Percentiles rank a stretch among this genome's conserved stretches.
Evolutionary conservation across 2,888 invertebrate species (phyloP).

Genomic region (Mythimna lalbum): DNA sequence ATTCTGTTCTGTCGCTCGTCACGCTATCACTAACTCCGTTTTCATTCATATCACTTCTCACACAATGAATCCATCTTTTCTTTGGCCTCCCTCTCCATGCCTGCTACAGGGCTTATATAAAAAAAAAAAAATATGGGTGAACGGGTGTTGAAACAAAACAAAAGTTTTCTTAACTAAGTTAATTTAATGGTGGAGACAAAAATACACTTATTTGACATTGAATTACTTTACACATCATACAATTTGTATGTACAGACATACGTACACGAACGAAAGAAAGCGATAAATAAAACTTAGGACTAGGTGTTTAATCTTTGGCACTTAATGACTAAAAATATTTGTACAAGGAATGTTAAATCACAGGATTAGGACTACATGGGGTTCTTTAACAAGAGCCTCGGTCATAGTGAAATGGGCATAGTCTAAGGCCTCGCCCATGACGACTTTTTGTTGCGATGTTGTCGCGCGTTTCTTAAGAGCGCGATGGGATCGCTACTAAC

Average conservation of each 20-base stretch:
- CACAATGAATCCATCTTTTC: too few species aligned
- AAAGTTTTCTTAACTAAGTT: slow-evolving; percentile 51
- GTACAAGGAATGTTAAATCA: slow-evolving; percentile 30
- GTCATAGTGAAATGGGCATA: not conserved
- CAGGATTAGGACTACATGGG: not conserved
- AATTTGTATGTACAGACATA: slow-evolving; percentile 57
- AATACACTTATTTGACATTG: slow-evolving; percentile 62
- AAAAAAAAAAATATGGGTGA: not conserved
- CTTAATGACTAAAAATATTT: slow-evolving; percentile 50
- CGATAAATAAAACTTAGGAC: slow-evolving; percentile 26
- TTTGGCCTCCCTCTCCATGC: too few species aligned
- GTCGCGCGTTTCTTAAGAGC: too few species aligned
- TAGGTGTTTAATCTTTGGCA: slow-evolving; percentile 63
- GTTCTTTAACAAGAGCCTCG: slow-evolving; percentile 6
- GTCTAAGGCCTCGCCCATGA: too few species aligned
- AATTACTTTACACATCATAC: slow-evolving; percentile 60
- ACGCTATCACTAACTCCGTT: too few species aligned
- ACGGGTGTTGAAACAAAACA: slow-evolving; percentile 40
- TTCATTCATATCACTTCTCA: too few species aligned
- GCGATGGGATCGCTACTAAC: too few species aligned
- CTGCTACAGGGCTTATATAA: too few species aligned
- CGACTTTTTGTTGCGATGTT: too few species aligned
- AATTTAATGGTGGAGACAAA: slow-evolving; percentile 68
- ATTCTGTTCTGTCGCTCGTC: too few species aligned
- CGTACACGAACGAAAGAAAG: slow-evolving; percentile 44